Evolutionary conservation across 1,140 invertebrate genomes (phyloP), one percentile per base, ranked within the genome.

Genomic region (Hypsibius dujardini): DNA sequence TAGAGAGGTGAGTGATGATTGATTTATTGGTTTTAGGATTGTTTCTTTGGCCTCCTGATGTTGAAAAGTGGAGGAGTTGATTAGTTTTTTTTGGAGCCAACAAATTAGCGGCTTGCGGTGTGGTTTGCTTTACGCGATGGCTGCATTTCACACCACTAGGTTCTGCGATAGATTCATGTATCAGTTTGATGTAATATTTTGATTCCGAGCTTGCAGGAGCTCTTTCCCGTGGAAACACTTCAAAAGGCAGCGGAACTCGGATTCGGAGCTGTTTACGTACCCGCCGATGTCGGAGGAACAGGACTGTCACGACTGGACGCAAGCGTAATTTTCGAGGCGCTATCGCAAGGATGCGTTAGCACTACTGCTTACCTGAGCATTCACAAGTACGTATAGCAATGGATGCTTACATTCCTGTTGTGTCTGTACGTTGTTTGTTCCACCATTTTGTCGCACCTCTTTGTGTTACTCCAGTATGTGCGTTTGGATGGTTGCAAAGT

Each of bases 401-500:
- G 46, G 7, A 15, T n/a, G 7, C 1, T n/a, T 60, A n/a, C 15
- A 60, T 15, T n/a, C 40, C 40, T 71, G 46, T 71, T 59, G 46
- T 28, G 70, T 46, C n/a, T 72, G 14, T 71, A 14, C 46, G 71
- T 72, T 70, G 15, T n/a, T 74, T 74, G 59, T 67, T 59, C 40
- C 40, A 15, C n/a, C 74, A 45, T 71, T 71, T 71, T 62, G 69
- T 59, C 47, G 50, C 62, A 56, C 69, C 46, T 46, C 67, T 76
- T 46, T 46, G 1, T 62, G 46, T 72, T 73, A 62, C 76, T 76
- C 59, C 74, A 84, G 82, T 74, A 84, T 84, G 84, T 83, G 82
- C 77, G 79, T 80, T 1, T 95, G 74, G 84, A 85, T 86, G 84
- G 85, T 96, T 67, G 87, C 88, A 76, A 88, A 89, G 78, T 85